Conservation (phyloP, 2,113 vertebrate genomes). For the Anhinga rufa region DNA sequence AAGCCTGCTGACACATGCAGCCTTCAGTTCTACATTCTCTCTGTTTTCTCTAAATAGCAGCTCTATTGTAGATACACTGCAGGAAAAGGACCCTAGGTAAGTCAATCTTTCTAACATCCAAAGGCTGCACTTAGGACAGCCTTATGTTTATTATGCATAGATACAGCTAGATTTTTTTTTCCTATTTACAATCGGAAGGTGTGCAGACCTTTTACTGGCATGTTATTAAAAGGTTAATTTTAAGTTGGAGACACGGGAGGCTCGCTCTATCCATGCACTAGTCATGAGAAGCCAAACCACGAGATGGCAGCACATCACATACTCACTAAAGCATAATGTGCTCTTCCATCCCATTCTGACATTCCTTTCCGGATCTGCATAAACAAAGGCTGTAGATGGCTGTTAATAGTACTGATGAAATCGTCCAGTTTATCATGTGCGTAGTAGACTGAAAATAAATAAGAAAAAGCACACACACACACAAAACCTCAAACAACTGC, state of each 20-base stretch:
- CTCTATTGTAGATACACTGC: neutral
- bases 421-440: conserved; percentile 80
- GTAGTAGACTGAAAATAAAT: conserved; percentile 69
- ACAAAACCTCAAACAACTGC: neutral
- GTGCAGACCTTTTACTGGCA: neutral
- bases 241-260: neutral
- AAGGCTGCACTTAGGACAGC: neutral
- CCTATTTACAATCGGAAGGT: neutral
- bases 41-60: neutral
- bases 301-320: neutral
- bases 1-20: neutral
- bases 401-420: conserved; percentile 84
- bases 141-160: neutral
- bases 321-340: conserved; percentile 86
- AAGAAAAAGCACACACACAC: neutral
- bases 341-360: conserved; percentile 79
- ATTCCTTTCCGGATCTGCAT: conserved; percentile 89
- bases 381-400: conserved; percentile 85
- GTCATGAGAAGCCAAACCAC: neutral
- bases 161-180: neutral
- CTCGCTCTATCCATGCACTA: neutral
- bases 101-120: neutral
- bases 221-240: neutral
- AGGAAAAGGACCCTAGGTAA: neutral
- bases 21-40: neutral